These are phyloP conservation scores for Stenodera caucasica DNA, from an alignment of 2,888 invertebrate species.

Conservation along the genomic window DNA sequence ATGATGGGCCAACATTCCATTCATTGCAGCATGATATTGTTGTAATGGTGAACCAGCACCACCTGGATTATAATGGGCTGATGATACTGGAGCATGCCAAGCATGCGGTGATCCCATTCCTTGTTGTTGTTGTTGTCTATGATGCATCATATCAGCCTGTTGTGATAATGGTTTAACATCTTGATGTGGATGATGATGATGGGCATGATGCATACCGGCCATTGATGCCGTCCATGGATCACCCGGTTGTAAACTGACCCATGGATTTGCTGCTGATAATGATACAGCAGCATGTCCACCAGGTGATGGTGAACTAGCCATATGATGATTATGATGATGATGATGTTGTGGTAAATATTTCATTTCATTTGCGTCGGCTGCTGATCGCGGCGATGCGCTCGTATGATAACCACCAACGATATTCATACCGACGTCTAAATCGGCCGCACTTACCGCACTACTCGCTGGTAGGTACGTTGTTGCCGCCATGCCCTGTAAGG, in stretches of 20 bases:
- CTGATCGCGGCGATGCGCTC: conserved; percentile 82
- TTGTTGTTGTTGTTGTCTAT: conserved; percentile 55
- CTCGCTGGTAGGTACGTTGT: conserved; percentile 89
- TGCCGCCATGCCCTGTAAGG: conserved; percentile 83
- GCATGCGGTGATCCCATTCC: conserved; percentile 74
- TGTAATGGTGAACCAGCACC: conserved; percentile 74
- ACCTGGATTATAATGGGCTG: conserved; percentile 80
- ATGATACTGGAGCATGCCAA: conserved; percentile 88
- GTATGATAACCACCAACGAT: conserved; percentile 78
- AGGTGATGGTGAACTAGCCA: conserved; percentile 70
- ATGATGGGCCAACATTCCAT: conserved; percentile 74
- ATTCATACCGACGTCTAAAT: conserved; percentile 73
- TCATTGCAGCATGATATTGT: conserved; percentile 74
- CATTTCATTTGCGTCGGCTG: conserved; percentile 89
- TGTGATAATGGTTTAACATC: conserved; percentile 82
- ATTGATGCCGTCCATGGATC: conserved; percentile 79
- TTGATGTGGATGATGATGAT: conserved; percentile 74
- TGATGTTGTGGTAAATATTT: conserved; percentile 90
- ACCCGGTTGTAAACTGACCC: conserved; percentile 77
- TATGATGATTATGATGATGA: conserved; percentile 74
- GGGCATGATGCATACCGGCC: conserved; percentile 70
- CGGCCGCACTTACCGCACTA: conserved; percentile 72
- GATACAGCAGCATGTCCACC: conserved; percentile 62
- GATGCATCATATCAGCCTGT: conserved; percentile 60
- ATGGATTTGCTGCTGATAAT: conserved; percentile 66